Conservation (phyloP, 1,140 invertebrate species). For the Hyles vespertilio region DNA sequence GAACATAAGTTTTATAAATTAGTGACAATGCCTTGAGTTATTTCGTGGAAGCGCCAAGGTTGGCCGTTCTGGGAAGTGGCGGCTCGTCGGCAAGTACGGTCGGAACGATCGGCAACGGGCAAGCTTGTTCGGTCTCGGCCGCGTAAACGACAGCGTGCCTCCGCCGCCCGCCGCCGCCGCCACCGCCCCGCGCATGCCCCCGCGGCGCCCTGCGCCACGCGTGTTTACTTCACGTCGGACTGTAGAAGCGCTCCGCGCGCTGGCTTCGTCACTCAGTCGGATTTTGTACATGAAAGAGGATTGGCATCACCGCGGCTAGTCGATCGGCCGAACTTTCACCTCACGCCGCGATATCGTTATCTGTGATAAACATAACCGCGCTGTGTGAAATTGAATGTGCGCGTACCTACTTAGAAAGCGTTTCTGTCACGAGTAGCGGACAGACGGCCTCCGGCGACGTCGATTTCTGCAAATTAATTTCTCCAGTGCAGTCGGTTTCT, state of each 20-base stretch:
- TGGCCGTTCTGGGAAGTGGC: conserved; percentile 64
- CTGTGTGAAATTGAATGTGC: conserved; percentile 71
- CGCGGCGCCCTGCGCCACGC: conserved; percentile 22
- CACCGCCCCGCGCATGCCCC: conserved; percentile 16
- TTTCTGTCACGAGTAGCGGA: conserved; percentile 57
- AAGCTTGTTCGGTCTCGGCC: conserved; percentile 21
- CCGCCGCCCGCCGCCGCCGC: conserved; percentile 11
- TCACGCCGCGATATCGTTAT: conserved; percentile 61
- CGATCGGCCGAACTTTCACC: conserved; percentile 62
- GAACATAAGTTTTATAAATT: conserved; percentile 66
- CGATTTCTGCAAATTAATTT: conserved; percentile 73
- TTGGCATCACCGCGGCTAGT: conserved; percentile 36
- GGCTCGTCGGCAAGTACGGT: conserved; percentile 35
- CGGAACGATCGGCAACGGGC: conserved; percentile 23
- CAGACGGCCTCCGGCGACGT: conserved; percentile 45
- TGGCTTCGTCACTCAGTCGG: conserved; percentile 40
- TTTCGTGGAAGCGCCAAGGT: conserved; percentile 68
- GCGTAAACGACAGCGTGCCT: not conserved
- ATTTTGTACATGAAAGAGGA: conserved; percentile 46
- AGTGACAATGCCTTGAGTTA: conserved; percentile 68
- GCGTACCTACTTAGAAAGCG: conserved; percentile 62
- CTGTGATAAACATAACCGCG: conserved; percentile 60
- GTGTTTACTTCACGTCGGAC: conserved; percentile 10
- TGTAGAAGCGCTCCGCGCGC: conserved; percentile 16
- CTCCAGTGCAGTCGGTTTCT: conserved; percentile 65